Percentiles rank a stretch among this genome's conserved stretches.
Evolutionary conservation across 2,797 vertebrate species (phyloP).

Genomic region (Gobio occitaniae): DNA sequence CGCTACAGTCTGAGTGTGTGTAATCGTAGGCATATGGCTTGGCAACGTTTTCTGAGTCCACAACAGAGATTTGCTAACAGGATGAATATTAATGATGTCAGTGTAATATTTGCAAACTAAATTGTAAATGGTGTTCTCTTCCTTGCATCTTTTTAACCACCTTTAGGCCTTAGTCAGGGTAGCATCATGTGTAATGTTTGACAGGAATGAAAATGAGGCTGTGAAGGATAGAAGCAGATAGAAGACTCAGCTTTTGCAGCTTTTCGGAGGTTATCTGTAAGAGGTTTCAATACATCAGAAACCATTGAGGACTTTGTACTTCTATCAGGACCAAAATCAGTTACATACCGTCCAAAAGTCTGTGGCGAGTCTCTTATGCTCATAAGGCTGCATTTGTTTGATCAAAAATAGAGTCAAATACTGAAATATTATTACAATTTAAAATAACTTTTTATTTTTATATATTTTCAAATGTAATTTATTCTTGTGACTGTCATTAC

Average conservation of each 20-base stretch:
- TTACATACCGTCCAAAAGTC: neutral
- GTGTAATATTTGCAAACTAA: neutral
- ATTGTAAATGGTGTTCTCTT: neutral
- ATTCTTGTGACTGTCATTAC: neutral
- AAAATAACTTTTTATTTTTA: neutral
- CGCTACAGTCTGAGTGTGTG: slow-evolving; percentile 11
- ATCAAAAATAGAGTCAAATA: neutral
- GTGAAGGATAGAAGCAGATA: neutral
- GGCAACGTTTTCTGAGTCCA: slow-evolving; percentile 23
- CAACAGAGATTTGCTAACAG: slow-evolving; percentile 16
- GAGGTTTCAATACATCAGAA: no score
- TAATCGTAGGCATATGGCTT: slow-evolving; percentile 42
- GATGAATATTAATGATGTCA: slow-evolving; percentile 14
- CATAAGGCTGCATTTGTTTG: neutral
- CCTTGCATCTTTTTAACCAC: neutral
- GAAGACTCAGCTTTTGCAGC: no score
- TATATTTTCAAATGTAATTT: neutral
- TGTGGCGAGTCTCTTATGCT: neutral
- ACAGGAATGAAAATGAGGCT: neutral
- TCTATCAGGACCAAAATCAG: no score
- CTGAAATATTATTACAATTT: neutral
- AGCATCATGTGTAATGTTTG: neutral
- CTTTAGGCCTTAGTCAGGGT: neutral
- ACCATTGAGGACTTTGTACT: no score
- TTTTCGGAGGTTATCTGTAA: no score